Conservation (phyloP, 2,113 vertebrate species). For the Sapayoa aenigma region DNA sequence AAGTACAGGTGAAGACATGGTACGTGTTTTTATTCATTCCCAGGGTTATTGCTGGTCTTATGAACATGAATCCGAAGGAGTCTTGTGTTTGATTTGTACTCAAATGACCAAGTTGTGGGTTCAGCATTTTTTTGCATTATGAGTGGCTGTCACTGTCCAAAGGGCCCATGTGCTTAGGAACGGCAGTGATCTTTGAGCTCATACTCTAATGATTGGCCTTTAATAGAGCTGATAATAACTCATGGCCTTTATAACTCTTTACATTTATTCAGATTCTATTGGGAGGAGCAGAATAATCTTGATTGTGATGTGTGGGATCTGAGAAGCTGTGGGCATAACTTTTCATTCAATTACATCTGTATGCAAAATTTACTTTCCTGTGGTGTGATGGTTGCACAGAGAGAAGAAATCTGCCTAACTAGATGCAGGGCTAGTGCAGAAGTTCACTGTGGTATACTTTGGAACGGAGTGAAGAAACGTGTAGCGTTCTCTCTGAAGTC, state of each 20-base stretch:
- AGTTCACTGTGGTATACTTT: neutral
- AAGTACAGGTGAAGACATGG: neutral
- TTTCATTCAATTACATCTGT: no score
- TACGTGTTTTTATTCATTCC: neutral
- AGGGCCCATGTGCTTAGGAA: neutral
- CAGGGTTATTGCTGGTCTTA: neutral
- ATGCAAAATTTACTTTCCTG: neutral
- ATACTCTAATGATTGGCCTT: neutral
- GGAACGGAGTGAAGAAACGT: neutral
- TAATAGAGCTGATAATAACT: neutral
- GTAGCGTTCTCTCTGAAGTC: neutral
- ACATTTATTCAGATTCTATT: neutral
- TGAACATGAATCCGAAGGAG: neutral
- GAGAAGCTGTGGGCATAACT: neutral
- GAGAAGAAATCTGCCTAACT: no score
- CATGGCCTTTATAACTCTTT: neutral
- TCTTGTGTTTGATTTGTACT: neutral
- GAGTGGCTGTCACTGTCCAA: neutral
- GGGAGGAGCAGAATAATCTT: no score
- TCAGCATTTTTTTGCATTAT: no score
- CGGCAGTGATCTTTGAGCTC: neutral
- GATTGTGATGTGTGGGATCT: neutral
- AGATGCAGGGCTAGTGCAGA: neutral
- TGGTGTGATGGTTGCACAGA: neutral
- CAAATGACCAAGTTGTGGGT: neutral